Base-by-base conservation (phyloP, 2,888 invertebrate species). In the Parnassius smintheus region DNA sequence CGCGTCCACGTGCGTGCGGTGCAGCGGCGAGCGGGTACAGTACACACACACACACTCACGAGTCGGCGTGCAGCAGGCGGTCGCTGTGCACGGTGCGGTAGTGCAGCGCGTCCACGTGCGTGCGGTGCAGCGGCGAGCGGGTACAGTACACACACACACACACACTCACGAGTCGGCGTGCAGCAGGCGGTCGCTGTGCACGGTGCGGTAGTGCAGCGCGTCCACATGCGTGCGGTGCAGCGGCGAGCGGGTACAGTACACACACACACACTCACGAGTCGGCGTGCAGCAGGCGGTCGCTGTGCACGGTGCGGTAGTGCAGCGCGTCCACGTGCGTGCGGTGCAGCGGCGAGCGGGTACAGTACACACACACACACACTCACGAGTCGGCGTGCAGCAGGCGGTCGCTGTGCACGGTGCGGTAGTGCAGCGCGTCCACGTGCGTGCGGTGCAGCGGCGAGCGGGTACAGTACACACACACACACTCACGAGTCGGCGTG, bases 281-380 rank as follows among this genome's bases (percentile, higher is more conserved):
- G 46, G 96, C 95, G 74, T 98, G 97, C 69, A 97, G 95, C 35
- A 99, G 93, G 2, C 98, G 92, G 72, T 97, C 97, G n/a, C 92
- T 94, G 80, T 98, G 97, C 66, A 96, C 94, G 84, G 98, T 98
- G 25, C 96, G 61, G 86, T 97, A 99, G 85, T 99, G 99, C 55
- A 99, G 94, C 1, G 44, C 44, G 44, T 44, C 44, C 10, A 44
- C 44, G 44, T 44, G 98, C 98, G 88, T 99, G 44, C 44, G 44
- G 44, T 46, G 46, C 46, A 46, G n/a, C 46, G 25, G n/a, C 46
- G 46, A 11, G 46, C 46, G 12, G 46, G 46, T n/a, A 46, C 12
- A 12, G 46, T 7, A 4, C 12, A 7, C 11, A n/a, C 46, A 46
- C 46, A n/a, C 46, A n/a, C 46, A n/a, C 46, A 46, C 46, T 46